These are phyloP conservation scores for Cephalopterus ornatus DNA, from an alignment of 2,113 vertebrate genomes.

Conservation along the genomic window DNA sequence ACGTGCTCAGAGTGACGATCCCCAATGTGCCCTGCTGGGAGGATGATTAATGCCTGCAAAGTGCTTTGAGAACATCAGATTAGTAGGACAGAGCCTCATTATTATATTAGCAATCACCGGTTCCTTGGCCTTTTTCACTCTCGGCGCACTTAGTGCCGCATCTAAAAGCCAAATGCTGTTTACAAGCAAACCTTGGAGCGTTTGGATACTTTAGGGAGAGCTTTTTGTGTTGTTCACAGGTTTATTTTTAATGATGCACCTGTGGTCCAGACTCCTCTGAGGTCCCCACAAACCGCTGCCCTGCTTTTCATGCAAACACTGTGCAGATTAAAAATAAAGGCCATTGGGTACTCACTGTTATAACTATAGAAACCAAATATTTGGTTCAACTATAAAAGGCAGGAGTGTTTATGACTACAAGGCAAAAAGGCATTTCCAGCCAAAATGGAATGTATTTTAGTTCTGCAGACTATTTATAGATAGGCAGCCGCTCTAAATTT, in stretches of 20 bases:
- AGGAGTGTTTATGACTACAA: conserved; percentile 41
- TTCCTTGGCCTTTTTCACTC: conserved; percentile 46
- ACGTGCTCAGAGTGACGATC: neutral
- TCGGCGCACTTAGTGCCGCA: neutral
- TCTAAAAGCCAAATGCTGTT: conserved; percentile 44
- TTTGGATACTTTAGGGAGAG: conserved; percentile 20
- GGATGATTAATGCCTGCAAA: conserved; percentile 46
- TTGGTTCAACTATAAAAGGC: conserved; percentile 58
- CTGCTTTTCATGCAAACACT: conserved; percentile 21
- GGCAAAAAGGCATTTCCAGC: conserved; percentile 61
- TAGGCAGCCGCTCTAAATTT: conserved; percentile 53
- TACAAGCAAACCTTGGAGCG: neutral
- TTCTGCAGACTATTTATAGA: conserved; percentile 55
- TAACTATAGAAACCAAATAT: conserved; percentile 68
- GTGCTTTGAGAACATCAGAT: conserved; percentile 66
- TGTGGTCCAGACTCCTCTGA: neutral
- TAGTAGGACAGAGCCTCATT: conserved; percentile 55
- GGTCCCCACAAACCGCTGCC: neutral
- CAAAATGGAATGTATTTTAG: conserved; percentile 63
- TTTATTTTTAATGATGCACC: conserved; percentile 59
- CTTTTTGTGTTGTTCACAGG: neutral
- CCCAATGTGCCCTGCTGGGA: neutral
- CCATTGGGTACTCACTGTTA: conserved; percentile 18
- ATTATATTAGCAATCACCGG: conserved; percentile 41
- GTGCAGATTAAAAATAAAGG: conserved; percentile 51